A percentile compares a stretch with the other conserved stretches of the same genome.
These are phyloP conservation scores for Acleris emargana DNA, from an alignment of 2,888 invertebrate genomes.

Conservation along the genomic window DNA sequence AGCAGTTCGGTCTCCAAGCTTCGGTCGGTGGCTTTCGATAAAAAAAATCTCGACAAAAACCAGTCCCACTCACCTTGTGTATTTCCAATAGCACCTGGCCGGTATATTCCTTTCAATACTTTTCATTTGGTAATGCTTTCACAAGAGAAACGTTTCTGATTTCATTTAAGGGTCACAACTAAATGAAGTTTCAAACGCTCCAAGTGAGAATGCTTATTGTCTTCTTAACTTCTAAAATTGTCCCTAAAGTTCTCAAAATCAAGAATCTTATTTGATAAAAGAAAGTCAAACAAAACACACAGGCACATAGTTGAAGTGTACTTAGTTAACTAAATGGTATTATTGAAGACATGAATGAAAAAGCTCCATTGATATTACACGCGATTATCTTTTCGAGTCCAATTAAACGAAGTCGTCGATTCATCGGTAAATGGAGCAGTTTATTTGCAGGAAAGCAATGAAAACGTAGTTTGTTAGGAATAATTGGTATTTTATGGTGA, in stretches of 20 bases:
- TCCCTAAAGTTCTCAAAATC: no score
- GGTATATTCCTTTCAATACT: constrained; percentile 25
- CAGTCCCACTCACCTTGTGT: constrained; percentile 30
- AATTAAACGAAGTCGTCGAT: constrained; percentile 32
- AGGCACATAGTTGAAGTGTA: background rate
- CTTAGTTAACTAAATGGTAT: background rate
- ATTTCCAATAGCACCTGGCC: constrained; percentile 30
- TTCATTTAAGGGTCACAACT: constrained; percentile 13
- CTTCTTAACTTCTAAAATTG: background rate
- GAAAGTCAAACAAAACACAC: no score
- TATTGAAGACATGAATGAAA: constrained; percentile 27
- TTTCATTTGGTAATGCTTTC: constrained; percentile 22
- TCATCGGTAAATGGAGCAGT: constrained; percentile 33
- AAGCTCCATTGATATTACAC: constrained; percentile 27
- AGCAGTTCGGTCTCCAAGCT: constrained; percentile 32
- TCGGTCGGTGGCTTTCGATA: constrained; percentile 19
- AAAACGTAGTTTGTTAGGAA: constrained; percentile 21
- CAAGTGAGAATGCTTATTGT: no score
- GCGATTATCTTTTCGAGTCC: constrained; percentile 30
- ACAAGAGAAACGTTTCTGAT: constrained; percentile 12
- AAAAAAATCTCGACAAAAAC: constrained; percentile 34
- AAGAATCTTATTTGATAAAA: no score
- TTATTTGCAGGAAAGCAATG: constrained; percentile 30
- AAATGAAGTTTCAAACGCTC: no score
- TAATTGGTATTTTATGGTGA: constrained; percentile 21